phyloP scores from a whole-genome alignment of 1,140 invertebrate species.

The Akabosia matsudoensis region DNA sequence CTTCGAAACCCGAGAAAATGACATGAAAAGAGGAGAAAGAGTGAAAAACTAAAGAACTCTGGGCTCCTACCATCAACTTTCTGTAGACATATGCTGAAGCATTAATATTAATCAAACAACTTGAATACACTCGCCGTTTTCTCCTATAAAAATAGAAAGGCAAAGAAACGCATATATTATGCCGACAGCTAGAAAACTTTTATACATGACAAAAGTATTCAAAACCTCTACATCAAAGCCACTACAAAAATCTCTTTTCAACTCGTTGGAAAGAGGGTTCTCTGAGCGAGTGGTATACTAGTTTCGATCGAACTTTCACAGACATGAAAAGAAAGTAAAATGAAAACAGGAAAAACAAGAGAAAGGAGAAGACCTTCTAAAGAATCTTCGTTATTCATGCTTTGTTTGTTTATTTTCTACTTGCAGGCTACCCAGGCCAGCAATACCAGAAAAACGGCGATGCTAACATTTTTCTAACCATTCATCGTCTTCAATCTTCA shows the following conservation, averaged over 20 bases:
- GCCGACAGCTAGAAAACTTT: background rate
- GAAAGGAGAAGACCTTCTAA: background rate
- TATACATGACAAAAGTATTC: background rate
- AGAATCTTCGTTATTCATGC: too few species aligned
- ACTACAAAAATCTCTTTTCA: background rate
- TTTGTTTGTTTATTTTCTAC: too few species aligned
- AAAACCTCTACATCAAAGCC: background rate
- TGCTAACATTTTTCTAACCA: too few species aligned
- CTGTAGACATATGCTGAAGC: background rate
- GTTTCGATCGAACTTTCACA: constrained; percentile 19
- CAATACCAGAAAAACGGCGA: background rate
- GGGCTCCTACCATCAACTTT: background rate
- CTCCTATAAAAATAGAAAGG: background rate
- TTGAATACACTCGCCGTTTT: background rate
- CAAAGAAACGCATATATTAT: background rate
- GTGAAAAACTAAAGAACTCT: constrained; percentile 10
- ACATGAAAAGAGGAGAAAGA: constrained; percentile 20
- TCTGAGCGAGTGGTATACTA: background rate
- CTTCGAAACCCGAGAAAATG: background rate
- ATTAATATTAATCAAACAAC: constrained; percentile 17
- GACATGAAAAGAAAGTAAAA: background rate
- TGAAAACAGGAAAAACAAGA: constrained; percentile 4
- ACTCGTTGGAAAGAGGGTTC: background rate
- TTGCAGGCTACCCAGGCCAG: too few species aligned
- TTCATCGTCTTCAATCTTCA: too few species aligned